phyloP scores from a whole-genome alignment of 2,888 invertebrate species.

The Orthonevra nobilis region DNA sequence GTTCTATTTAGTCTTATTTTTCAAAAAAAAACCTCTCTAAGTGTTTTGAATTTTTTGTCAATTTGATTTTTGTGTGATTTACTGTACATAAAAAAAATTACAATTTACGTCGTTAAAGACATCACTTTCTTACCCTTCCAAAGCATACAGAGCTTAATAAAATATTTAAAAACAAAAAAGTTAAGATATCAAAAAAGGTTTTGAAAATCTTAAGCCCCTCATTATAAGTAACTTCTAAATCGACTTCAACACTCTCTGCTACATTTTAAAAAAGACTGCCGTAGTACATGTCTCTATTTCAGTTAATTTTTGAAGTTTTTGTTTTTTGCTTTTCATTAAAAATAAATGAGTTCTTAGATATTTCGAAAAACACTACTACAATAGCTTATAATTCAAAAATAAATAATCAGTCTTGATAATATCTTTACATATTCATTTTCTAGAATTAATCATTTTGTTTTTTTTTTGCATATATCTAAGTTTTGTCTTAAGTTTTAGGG shows the following conservation, averaged over 20 bases:
- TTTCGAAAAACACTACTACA: slow-evolving; percentile 37
- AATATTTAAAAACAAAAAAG: too few relatives aligned
- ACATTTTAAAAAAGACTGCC: background rate
- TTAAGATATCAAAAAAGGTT: too few relatives aligned
- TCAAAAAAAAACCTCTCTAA: too few relatives aligned
- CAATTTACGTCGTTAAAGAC: too few relatives aligned
- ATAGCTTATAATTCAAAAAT: slow-evolving; percentile 66
- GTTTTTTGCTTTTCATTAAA: background rate
- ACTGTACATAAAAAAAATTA: too few relatives aligned
- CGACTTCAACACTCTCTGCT: background rate
- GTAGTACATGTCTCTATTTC: slow-evolving; percentile 9
- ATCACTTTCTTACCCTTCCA: too few relatives aligned
- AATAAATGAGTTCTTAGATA: slow-evolving; percentile 26
- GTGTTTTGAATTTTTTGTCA: too few relatives aligned
- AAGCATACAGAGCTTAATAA: too few relatives aligned
- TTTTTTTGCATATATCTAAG: slow-evolving; percentile 31
- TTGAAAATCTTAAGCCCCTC: too few relatives aligned
- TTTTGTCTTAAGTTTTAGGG: slow-evolving; percentile 27
- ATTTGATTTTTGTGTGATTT: too few relatives aligned
- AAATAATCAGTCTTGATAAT: slow-evolving; percentile 71
- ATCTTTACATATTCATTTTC: slow-evolving; percentile 47
- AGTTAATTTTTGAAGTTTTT: slow-evolving; percentile 1
- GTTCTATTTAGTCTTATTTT: too few relatives aligned
- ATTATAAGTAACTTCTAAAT: too few relatives aligned
- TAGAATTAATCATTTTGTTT: slow-evolving; percentile 8